Evolutionary conservation across 2,888 invertebrate genomes (phyloP).

Genomic region (Leucophenga montana): DNA sequence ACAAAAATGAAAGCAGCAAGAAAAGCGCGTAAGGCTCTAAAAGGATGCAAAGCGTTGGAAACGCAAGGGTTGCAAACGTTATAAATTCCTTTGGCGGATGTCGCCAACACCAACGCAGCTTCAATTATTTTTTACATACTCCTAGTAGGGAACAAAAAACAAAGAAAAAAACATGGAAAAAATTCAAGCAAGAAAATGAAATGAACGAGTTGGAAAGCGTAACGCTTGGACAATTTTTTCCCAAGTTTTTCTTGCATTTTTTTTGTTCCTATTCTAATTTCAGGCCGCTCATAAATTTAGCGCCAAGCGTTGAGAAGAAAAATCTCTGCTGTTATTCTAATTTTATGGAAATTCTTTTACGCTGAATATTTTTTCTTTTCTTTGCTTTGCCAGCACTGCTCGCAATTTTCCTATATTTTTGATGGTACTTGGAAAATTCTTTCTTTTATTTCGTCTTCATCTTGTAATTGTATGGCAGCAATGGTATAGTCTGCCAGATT

Average conservation of each 20-base stretch:
- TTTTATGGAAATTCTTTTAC: slow-evolving; percentile 67
- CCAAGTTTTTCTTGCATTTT: slow-evolving; percentile 22
- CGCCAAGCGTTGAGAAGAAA: slow-evolving; percentile 44
- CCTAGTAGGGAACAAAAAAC: neutral
- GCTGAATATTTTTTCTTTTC: slow-evolving; percentile 33
- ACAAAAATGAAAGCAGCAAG: slow-evolving; percentile 51
- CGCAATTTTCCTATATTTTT: slow-evolving; percentile 55
- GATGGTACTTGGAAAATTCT: neutral
- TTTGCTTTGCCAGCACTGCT: slow-evolving; percentile 56
- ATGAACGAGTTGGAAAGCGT: too few species aligned
- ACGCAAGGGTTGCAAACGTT: neutral
- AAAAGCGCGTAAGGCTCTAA: slow-evolving; percentile 12
- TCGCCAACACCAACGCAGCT: neutral
- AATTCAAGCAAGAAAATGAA: neutral
- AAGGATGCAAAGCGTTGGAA: neutral
- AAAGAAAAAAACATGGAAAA: too few species aligned
- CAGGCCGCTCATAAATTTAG: slow-evolving; percentile 60
- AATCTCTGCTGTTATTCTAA: slow-evolving; percentile 67
- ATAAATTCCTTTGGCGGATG: neutral
- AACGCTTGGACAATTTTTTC: slow-evolving; percentile 4
- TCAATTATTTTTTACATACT: slow-evolving; percentile 13
- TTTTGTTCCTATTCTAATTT: slow-evolving; percentile 35
- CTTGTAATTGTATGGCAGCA: too few species aligned
- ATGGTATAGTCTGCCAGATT: neutral
- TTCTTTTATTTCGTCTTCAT: neutral